phyloP scores from a whole-genome alignment of 2,797 vertebrate genomes.

The Xenentodon cancila region DNA sequence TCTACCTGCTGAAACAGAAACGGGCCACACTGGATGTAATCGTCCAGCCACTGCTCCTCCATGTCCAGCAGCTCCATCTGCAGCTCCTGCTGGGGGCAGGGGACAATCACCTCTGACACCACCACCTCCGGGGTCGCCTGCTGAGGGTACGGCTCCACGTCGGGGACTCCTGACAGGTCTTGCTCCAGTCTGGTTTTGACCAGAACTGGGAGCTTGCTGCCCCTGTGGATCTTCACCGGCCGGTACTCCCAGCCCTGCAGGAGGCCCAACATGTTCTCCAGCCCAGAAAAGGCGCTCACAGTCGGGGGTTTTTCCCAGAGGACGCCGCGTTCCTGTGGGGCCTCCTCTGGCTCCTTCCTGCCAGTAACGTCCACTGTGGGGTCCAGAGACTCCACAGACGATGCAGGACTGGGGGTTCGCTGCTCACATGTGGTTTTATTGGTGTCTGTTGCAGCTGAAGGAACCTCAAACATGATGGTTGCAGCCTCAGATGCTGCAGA shows the following conservation, averaged over 20 bases:
- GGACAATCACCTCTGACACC: too few species aligned
- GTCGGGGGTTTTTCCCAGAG: conserved; percentile 4
- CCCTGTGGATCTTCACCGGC: conserved; percentile 84
- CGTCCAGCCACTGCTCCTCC: conserved; percentile 90
- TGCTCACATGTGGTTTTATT: conserved; percentile 66
- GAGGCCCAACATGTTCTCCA: conserved; percentile 83
- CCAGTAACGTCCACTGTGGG: conserved; percentile 68
- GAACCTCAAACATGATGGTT: conserved; percentile 38
- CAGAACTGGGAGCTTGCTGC: conserved; percentile 89
- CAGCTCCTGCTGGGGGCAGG: too few species aligned
- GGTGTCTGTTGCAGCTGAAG: conserved; percentile 45
- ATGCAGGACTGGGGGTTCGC: conserved; percentile 80
- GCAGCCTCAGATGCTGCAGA: conserved; percentile 51
- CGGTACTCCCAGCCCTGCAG: conserved; percentile 86
- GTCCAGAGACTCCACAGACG: conserved; percentile 89
- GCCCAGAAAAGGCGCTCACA: conserved; percentile 14
- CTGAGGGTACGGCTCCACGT: conserved; percentile 45
- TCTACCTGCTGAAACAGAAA: conserved; percentile 87
- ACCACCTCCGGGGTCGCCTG: conserved; percentile 67
- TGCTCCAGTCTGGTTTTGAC: conserved; percentile 73
- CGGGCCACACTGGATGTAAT: conserved; percentile 87
- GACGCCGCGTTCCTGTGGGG: neutral
- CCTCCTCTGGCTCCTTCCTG: conserved; percentile 74
- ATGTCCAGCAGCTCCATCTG: conserved; percentile 85
- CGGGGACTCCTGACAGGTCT: conserved; percentile 25